A percentile compares a stretch with the other conserved stretches of the same genome.
Conservation (phyloP, 2,797 vertebrate genomes). For the Ptychadena robeensis region DNA sequence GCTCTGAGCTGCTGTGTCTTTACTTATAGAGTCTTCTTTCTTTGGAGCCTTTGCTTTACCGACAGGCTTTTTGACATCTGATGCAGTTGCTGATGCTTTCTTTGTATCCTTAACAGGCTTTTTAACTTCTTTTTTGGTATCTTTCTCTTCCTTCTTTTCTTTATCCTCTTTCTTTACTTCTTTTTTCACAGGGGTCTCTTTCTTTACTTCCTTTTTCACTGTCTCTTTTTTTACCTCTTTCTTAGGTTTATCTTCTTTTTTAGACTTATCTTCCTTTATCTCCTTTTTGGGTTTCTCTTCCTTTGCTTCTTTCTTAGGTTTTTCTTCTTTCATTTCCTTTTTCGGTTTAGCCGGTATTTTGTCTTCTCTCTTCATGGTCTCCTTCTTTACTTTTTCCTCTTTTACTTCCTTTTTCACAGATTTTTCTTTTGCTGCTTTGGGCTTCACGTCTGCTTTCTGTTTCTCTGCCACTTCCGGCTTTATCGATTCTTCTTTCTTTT, state of each 20-base stretch:
- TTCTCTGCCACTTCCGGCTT: slow-evolving; percentile 85
- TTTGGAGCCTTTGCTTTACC: slow-evolving; percentile 87
- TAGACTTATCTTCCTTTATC: slow-evolving; percentile 82
- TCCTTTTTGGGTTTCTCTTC: slow-evolving; percentile 86
- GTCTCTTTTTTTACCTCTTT: slow-evolving; percentile 80
- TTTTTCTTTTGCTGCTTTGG: slow-evolving; percentile 84
- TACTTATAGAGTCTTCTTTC: slow-evolving; percentile 85
- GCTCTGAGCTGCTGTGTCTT: slow-evolving; percentile 74
- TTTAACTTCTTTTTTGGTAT: slow-evolving; percentile 85
- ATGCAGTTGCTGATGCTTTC: slow-evolving; percentile 73
- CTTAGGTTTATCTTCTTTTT: slow-evolving; percentile 82
- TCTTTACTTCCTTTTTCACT: slow-evolving; percentile 79
- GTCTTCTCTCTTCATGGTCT: slow-evolving; percentile 75
- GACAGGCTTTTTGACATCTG: slow-evolving; percentile 81
- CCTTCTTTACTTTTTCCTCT: slow-evolving; percentile 86
- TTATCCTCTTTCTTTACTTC: slow-evolving; percentile 81
- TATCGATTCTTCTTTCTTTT: slow-evolving; percentile 84
- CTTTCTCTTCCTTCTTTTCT: slow-evolving; percentile 86
- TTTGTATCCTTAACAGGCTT: slow-evolving; percentile 85
- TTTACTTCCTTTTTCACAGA: slow-evolving; percentile 85
- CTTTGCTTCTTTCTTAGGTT: slow-evolving; percentile 83
- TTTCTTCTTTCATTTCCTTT: slow-evolving; percentile 86
- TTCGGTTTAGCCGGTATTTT: slow-evolving; percentile 81
- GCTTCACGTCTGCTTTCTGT: slow-evolving; percentile 83
- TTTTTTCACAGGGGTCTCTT: slow-evolving; percentile 75